Evolutionary conservation across 2,797 vertebrate genomes (phyloP), one percentile per base, ranked within the genome.

Genomic region (Crocidura indochinensis): DNA sequence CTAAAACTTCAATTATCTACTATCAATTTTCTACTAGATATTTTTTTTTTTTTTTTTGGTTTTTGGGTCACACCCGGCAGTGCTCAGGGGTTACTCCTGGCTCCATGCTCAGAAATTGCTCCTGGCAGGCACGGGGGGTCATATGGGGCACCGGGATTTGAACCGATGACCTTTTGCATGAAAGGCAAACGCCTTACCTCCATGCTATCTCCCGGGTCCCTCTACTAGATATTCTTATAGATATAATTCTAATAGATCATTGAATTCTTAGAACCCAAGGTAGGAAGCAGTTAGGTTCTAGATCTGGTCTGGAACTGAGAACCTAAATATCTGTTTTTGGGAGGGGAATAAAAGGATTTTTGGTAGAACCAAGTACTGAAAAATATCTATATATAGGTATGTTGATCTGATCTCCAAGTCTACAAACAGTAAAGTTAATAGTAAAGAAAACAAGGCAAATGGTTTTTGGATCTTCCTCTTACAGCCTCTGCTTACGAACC

Each of bases 201-300:
- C n/a, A n/a, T n/a, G n/a, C n/a, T n/a, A n/a, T n/a, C n/a, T n/a
- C n/a, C n/a, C n/a, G n/a, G n/a, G n/a, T n/a, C n/a, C n/a, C n/a
- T n/a, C n/a, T n/a, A n/a, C n/a, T n/a, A n/a, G n/a, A n/a, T n/a
- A n/a, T n/a, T n/a, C n/a, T n/a, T n/a, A n/a, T n/a, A n/a, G n/a
- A n/a, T n/a, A n/a, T n/a, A n/a, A n/a, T n/a, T n/a, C n/a, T n/a
- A n/a, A 38, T 38, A 38, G 38, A 38, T 38, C 2, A 38, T 38
- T 38, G 5, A 38, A 38, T 78, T 80, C 53, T 26, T 6, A 49
- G 7, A n/a, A 5, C 12, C 51, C 49, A 47, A 82, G 8, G 19
- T 79, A 93, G 49, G 15, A n/a, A 87, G n/a, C 24, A 78, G 71
- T 75, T 49, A 71, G 7, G 46, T 84, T 88, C 81, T 88, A 74